Percentiles rank a stretch among this genome's conserved stretches.
These are phyloP conservation scores for Eupithecia pulchellata DNA, from an alignment of 2,888 invertebrate genomes.

Conservation along the genomic window DNA sequence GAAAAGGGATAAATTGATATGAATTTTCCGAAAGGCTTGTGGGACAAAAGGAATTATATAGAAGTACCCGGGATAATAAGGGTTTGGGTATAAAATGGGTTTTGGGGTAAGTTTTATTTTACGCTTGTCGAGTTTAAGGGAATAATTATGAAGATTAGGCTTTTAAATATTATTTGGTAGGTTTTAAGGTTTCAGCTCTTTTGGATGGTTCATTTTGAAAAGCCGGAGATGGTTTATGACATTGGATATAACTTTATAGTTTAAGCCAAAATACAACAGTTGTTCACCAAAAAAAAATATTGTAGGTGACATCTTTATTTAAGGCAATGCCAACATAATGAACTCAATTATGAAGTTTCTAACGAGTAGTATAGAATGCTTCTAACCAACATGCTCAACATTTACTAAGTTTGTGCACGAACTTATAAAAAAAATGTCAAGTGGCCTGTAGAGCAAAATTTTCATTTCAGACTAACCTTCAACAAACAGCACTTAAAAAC, in stretches of 20 bases:
- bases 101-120: slow-evolving; percentile 28
- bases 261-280: no score
- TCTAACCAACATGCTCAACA: no score
- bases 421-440: no score
- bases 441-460: no score
- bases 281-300: no score
- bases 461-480: no score
- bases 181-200: neutral
- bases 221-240: neutral
- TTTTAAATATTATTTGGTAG: neutral
- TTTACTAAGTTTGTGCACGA: no score
- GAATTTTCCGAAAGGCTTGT: slow-evolving; percentile 68
- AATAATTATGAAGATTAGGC: slow-evolving; percentile 26
- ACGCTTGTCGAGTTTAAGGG: slow-evolving; percentile 22
- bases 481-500: no score
- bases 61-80: slow-evolving; percentile 64
- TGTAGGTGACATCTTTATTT: no score
- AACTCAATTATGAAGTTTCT: no score
- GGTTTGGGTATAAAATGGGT: slow-evolving; percentile 38
- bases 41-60: slow-evolving; percentile 78
- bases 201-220: neutral
- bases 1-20: slow-evolving; percentile 77
- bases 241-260: neutral
- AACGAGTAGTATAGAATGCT: no score
- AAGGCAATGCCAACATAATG: no score